phyloP scores from a whole-genome alignment of 2,113 vertebrate species.

The Eurystomus gularis region DNA sequence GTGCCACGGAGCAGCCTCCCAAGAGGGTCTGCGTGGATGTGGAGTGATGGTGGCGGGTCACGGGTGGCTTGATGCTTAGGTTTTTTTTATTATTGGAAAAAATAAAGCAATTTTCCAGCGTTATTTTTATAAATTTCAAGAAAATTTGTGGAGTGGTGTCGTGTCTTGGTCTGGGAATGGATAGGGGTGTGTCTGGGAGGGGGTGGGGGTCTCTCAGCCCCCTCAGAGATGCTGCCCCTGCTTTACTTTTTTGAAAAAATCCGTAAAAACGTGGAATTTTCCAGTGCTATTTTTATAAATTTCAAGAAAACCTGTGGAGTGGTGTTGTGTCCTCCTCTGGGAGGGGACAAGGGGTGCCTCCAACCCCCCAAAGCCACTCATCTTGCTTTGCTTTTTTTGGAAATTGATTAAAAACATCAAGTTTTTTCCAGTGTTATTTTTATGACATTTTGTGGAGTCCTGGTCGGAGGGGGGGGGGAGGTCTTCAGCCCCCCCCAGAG shows the following conservation, averaged over 20 bases:
- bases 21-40: constrained; percentile 58
- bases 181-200: too few species aligned
- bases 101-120: not conserved
- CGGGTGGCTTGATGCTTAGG: fast-evolving
- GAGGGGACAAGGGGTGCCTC: too few species aligned
- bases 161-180: not conserved
- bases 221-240: not conserved
- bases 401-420: too few species aligned
- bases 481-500: not conserved
- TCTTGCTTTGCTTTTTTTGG: not conserved
- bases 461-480: too few species aligned
- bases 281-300: not conserved
- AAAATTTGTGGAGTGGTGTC: not conserved
- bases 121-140: not conserved
- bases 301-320: not conserved
- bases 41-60: not conserved
- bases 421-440: too few species aligned
- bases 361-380: not conserved
- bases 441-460: too few species aligned
- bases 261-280: too few species aligned
- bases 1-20: constrained; percentile 47
- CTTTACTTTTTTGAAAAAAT: not conserved
- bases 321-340: not conserved
- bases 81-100: too few species aligned
- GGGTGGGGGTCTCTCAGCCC: not conserved